phyloP scores from a whole-genome alignment of 1,140 invertebrate species.

The Drosophila cardini region DNA sequence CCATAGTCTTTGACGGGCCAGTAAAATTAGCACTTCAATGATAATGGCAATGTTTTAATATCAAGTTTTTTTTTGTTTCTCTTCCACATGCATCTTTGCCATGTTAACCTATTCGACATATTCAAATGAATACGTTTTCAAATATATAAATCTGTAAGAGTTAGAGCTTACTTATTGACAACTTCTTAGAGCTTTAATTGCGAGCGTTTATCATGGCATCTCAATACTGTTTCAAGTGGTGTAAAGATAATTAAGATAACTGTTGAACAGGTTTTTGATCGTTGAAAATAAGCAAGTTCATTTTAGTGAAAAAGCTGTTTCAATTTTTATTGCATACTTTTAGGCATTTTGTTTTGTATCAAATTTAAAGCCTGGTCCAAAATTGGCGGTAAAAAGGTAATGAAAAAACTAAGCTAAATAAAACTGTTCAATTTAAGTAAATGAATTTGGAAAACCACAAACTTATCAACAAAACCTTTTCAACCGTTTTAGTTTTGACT shows the following conservation, averaged over 20 bases:
- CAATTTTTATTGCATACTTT: conserved; percentile 22
- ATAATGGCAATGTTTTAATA: conserved; percentile 79
- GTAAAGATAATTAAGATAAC: conserved; percentile 10
- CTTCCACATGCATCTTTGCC: neutral
- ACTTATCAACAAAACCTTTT: no score
- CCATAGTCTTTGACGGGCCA: conserved; percentile 36
- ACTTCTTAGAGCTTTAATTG: neutral
- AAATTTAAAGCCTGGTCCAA: no score
- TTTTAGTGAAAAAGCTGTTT: neutral
- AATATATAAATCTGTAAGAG: no score
- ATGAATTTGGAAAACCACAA: no score
- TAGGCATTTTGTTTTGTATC: neutral
- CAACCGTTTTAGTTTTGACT: no score
- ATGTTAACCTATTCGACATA: neutral
- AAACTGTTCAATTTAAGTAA: no score
- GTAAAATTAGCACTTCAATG: conserved; percentile 76
- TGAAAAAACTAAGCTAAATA: no score
- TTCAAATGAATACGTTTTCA: neutral
- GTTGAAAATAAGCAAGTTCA: neutral
- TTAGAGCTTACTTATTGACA: no score
- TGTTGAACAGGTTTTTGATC: neutral
- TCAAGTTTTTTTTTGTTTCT: conserved; percentile 39
- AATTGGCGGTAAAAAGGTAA: no score
- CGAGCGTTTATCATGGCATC: neutral
- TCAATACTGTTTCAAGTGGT: neutral